Conservation (phyloP, 2,797 vertebrate species). For the Microctenopoma lineatum region DNA sequence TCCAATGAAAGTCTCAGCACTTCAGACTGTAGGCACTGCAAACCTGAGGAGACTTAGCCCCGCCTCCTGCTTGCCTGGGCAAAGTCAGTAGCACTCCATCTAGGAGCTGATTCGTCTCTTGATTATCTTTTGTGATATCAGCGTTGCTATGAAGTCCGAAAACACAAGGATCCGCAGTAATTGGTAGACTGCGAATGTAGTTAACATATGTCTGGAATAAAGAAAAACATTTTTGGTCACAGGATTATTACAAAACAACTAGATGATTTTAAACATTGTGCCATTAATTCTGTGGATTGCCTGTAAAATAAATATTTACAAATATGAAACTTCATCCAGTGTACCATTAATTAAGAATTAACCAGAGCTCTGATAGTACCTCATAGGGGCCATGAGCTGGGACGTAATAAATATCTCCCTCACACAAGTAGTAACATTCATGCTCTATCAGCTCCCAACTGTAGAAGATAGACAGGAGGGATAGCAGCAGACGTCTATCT, state of each 20-base stretch:
- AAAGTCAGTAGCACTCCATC: slow-evolving; percentile 91
- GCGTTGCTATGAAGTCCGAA: slow-evolving; percentile 95
- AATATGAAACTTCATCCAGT: background rate
- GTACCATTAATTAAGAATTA: slow-evolving; percentile 6
- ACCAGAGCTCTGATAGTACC: slow-evolving; percentile 77
- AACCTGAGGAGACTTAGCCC: slow-evolving; percentile 92
- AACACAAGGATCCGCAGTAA: slow-evolving; percentile 88
- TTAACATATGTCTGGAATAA: slow-evolving; percentile 87
- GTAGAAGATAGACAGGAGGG: slow-evolving; percentile 91
- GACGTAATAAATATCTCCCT: slow-evolving; percentile 86
- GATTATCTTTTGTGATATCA: slow-evolving; percentile 95
- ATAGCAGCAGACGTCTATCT: slow-evolving; percentile 92
- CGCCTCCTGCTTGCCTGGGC: slow-evolving; percentile 88
- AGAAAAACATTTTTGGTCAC: background rate
- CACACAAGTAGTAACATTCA: slow-evolving; percentile 85
- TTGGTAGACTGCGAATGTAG: slow-evolving; percentile 88
- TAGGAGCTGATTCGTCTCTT: slow-evolving; percentile 94
- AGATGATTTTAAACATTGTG: slow-evolving; percentile 8
- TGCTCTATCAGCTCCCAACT: slow-evolving; percentile 85
- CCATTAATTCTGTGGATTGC: background rate
- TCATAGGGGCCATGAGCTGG: slow-evolving; percentile 87
- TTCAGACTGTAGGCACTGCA: slow-evolving; percentile 19
- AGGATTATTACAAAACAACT: background rate
- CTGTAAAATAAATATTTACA: background rate
- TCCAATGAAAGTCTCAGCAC: slow-evolving; percentile 2